Evolutionary conservation across 1,140 invertebrate genomes (phyloP).

Genomic region (Macrosteles quadrilineatus): DNA sequence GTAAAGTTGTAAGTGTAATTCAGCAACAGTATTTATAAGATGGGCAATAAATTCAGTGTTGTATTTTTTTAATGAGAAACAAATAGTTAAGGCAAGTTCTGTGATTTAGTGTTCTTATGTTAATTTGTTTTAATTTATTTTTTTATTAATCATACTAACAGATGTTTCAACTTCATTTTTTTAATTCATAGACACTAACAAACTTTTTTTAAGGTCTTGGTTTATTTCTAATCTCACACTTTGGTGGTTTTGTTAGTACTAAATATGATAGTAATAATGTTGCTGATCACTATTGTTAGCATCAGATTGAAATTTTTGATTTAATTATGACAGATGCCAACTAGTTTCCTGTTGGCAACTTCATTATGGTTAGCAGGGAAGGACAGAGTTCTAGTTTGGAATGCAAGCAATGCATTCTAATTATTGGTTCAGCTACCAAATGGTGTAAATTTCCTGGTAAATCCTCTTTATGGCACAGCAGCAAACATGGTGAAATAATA

Average conservation of each 20-base stretch:
- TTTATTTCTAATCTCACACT: neutral
- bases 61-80: neutral
- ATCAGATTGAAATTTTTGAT: too few relatives aligned
- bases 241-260: neutral
- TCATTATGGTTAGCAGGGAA: too few relatives aligned
- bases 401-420: too few relatives aligned
- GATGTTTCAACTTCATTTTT: constrained; percentile 1
- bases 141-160: constrained; percentile 10
- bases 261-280: too few relatives aligned
- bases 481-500: too few relatives aligned
- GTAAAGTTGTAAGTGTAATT: neutral
- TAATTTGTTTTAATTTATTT: neutral
- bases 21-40: constrained; percentile 13
- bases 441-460: too few relatives aligned
- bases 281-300: too few relatives aligned
- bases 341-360: too few relatives aligned
- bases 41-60: neutral
- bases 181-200: constrained; percentile 10
- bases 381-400: too few relatives aligned
- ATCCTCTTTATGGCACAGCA: too few relatives aligned
- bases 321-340: too few relatives aligned
- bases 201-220: neutral
- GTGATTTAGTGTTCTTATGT: constrained; percentile 19
- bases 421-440: too few relatives aligned
- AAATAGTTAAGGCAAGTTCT: constrained; percentile 23